Evolutionary conservation across 2,113 vertebrate genomes (phyloP).

Genomic region (Oncorhynchus nerka): DNA sequence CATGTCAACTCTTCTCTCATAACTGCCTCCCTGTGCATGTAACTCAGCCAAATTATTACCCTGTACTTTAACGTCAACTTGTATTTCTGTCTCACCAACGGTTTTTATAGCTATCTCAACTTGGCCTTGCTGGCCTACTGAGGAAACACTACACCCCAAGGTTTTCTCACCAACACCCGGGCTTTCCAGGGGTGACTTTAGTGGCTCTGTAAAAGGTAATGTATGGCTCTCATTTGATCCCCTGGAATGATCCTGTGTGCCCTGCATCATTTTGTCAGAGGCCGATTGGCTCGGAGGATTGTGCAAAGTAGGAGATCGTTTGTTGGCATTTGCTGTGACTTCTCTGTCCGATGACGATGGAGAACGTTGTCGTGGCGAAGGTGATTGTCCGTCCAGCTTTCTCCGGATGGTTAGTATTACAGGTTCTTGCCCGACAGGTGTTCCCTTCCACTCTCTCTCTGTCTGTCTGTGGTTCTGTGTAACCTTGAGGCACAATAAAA

Average conservation of each 20-base stretch:
- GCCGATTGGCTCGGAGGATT: conserved; percentile 16
- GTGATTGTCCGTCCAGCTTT: neutral
- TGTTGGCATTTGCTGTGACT: conserved; percentile 19
- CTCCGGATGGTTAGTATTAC: conserved; percentile 14
- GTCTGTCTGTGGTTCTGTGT: conserved; percentile 50
- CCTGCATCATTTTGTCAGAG: conserved; percentile 31
- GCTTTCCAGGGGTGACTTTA: conserved; percentile 45
- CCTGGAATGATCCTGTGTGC: conserved; percentile 48
- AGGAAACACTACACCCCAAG: conserved; percentile 41
- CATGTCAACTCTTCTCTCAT: conserved; percentile 21
- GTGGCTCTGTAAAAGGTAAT: conserved; percentile 45
- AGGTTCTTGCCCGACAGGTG: conserved; percentile 47
- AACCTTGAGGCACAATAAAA: conserved; percentile 9
- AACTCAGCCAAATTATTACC: neutral
- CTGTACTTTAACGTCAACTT: conserved; percentile 41
- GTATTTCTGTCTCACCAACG: conserved; percentile 45
- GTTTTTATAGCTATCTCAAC: conserved; percentile 45
- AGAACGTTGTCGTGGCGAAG: conserved; percentile 29
- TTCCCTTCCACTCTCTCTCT: conserved; percentile 50
- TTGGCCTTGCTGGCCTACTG: conserved; percentile 33
- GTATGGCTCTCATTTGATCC: conserved; percentile 49
- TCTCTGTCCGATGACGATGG: conserved; percentile 19
- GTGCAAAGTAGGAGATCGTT: conserved; percentile 23
- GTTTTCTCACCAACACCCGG: conserved; percentile 17
- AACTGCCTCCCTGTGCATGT: neutral